A percentile compares a stretch with the other conserved stretches of the same genome.
Conservation (phyloP, 2,888 invertebrate species). For the Tipula confusa region DNA sequence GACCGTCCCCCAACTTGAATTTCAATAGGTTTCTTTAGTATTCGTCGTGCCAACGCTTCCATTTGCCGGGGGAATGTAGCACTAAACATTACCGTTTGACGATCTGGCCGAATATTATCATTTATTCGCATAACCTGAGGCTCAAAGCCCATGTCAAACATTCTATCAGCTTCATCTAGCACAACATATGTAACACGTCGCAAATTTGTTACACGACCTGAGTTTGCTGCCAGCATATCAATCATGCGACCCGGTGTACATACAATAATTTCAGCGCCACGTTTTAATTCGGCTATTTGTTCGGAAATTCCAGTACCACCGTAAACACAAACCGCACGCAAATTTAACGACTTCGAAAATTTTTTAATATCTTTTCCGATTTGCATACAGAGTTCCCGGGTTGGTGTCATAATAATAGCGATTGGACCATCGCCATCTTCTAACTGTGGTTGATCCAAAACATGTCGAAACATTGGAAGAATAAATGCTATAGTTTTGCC, state of each 20-base stretch:
- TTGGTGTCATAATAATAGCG: slow-evolving; percentile 96
- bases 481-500: slow-evolving; percentile 98
- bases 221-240: slow-evolving; percentile 98
- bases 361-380: slow-evolving; percentile 95
- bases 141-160: slow-evolving; percentile 99
- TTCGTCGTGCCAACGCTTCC: slow-evolving; percentile 94
- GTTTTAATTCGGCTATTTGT: slow-evolving; percentile 88
- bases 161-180: slow-evolving; percentile 96
- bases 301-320: slow-evolving; percentile 96
- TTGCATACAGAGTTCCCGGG: slow-evolving; percentile 97
- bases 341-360: slow-evolving; percentile 81
- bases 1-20: slow-evolving; percentile 96
- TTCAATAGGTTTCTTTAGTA: slow-evolving; percentile 92
- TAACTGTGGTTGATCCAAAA: slow-evolving; percentile 88
- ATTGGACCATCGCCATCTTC: slow-evolving; percentile 97
- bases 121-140: slow-evolving; percentile 87
- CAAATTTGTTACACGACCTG: slow-evolving; percentile 94
- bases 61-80: slow-evolving; percentile 99
- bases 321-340: slow-evolving; percentile 93
- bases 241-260: slow-evolving; percentile 99
- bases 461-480: slow-evolving; percentile 94
- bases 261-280: slow-evolving; percentile 96
- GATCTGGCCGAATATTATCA: slow-evolving; percentile 92
- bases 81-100: slow-evolving; percentile 98
- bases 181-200: slow-evolving; percentile 96